Conservation (phyloP, 2,888 invertebrate genomes). For the Pristionchus japonicus region DNA sequence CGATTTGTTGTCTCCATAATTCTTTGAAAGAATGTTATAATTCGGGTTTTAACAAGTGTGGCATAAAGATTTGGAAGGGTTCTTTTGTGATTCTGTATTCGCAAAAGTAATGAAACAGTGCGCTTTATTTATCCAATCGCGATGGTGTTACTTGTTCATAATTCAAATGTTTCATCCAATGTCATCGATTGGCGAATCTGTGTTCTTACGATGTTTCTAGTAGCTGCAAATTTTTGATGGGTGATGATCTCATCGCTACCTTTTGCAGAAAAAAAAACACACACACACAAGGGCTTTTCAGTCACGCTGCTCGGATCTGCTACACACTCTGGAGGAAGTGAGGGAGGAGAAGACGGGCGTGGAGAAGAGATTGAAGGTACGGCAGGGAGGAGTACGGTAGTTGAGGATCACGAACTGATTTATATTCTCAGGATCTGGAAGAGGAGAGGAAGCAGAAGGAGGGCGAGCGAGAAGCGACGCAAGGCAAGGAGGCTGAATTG, state of each 20-base stretch:
- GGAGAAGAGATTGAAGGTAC: constrained; percentile 38
- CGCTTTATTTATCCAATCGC: too few species aligned
- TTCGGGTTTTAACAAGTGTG: too few species aligned
- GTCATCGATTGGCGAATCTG: background rate
- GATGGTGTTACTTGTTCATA: too few species aligned
- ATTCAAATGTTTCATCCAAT: background rate
- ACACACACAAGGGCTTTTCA: background rate
- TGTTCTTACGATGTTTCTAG: background rate
- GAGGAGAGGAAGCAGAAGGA: constrained; percentile 49
- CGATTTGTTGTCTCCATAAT: too few species aligned
- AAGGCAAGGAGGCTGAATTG: constrained; percentile 17
- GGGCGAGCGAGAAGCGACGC: background rate
- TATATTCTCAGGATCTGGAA: constrained; percentile 47
- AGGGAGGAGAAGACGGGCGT: constrained; percentile 17
- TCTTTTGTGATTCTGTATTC: background rate
- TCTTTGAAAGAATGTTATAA: too few species aligned
- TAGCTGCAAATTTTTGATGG: background rate
- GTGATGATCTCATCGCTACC: background rate
- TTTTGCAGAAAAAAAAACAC: background rate
- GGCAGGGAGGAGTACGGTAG: constrained; percentile 39
- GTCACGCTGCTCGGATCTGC: constrained; percentile 36
- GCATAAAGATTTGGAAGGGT: background rate
- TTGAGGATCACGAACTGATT: constrained; percentile 29
- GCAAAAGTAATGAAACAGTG: too few species aligned
- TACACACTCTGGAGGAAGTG: constrained; percentile 21